Percentiles rank a stretch among this genome's conserved stretches.
Conservation (phyloP, 2,888 invertebrate genomes). For the Dugesia japonica region DNA sequence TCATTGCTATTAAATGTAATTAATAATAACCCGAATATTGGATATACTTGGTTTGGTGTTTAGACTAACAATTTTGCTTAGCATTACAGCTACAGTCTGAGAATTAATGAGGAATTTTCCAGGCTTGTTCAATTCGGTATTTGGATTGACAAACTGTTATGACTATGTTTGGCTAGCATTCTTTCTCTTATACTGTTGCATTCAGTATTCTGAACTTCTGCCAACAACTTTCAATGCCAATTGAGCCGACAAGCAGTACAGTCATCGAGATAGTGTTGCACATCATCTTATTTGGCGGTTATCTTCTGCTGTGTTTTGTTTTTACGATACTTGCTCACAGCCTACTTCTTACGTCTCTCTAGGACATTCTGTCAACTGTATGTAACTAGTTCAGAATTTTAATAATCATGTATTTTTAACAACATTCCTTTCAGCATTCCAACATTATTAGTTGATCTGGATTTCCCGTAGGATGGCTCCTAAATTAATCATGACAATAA, state of each 20-base stretch:
- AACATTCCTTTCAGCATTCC: not conserved
- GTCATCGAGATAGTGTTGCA: not conserved
- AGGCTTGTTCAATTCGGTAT: not conserved
- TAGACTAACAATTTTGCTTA: not conserved
- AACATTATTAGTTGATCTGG: not conserved
- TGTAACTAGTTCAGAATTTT: not conserved
- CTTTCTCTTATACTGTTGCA: not conserved
- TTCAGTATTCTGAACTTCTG: not conserved
- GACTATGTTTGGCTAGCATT: conserved; percentile 13
- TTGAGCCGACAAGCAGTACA: not conserved
- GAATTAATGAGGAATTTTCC: conserved; percentile 12
- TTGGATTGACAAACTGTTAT: conserved; percentile 20
- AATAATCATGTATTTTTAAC: not conserved
- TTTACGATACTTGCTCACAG: not conserved
- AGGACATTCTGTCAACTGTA: not conserved
- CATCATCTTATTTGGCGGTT: not conserved
- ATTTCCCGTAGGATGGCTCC: not conserved
- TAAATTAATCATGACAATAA: no score
- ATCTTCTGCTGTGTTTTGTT: not conserved
- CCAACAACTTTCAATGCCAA: conserved; percentile 6
- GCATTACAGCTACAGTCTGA: not conserved
- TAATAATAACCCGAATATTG: not conserved
- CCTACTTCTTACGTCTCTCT: not conserved
- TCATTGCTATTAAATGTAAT: conserved; percentile 7
- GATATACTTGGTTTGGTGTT: not conserved